Evolutionary conservation across 2,113 vertebrate species (phyloP), one percentile per base, ranked within the genome.

Genomic region (Morphnarchus princeps): DNA sequence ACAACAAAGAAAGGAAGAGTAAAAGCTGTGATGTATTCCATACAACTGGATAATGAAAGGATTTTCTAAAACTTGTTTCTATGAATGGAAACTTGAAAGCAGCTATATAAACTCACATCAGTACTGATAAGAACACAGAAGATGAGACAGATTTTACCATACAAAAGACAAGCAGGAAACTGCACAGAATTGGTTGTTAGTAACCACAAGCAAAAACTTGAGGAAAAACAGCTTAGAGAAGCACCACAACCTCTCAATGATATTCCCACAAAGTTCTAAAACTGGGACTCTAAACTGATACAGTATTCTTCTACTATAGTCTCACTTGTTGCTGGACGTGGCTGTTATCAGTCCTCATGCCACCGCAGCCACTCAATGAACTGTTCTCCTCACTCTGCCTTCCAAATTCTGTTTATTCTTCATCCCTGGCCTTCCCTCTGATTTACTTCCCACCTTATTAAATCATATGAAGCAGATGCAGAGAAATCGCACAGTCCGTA

Each of bases 51-150:
- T 87, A 94, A 97, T 50, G 80, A 95, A 91, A 94, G 57, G n/a
- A 69, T 65, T 65, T 21, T 82, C 63, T 58, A 10, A 93, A 79
- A 32, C 31, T 55, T 26, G 29, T 11, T 76, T 32, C 54, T 63
- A 5, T 66, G 62, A 93, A 82, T 26, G 49, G 38, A n/a, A 66
- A 85, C 50, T 77, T 93, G 73, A 93, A 85, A 91, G 81, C 54
- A 77, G 58, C 49, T 79, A 0, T 9, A 45, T 50, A 49, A 95
- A 38, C 58, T 93, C 65, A 52, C 57, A 65, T 50, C 77, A 62
- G 65, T 50, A 57, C 49, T 76, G 93, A 82, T 92, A 95, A 78
- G 70, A 79, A 85, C 78, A 54, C 43, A 73, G 71, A 88, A 62
- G 66, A 83, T 49, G 45, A 87, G 70, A 76, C 54, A 80, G 54